These are phyloP conservation scores for Clamator glandarius DNA, from an alignment of 2,797 vertebrate species.

Conservation along the genomic window DNA sequence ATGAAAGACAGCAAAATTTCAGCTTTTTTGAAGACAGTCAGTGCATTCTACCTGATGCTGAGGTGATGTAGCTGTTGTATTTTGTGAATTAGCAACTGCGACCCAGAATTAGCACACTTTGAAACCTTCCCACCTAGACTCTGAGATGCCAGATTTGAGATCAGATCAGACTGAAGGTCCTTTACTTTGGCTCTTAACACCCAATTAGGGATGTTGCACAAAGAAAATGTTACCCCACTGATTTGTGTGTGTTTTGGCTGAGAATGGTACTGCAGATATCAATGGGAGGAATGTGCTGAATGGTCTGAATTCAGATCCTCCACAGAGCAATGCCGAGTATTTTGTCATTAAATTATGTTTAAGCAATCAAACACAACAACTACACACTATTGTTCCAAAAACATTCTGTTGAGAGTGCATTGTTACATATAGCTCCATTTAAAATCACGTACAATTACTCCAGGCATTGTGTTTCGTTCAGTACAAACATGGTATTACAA, in stretches of 20 bases:
- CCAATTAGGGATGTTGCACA: neutral
- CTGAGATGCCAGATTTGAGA: neutral
- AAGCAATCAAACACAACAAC: neutral
- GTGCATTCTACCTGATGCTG: neutral
- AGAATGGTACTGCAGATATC: neutral
- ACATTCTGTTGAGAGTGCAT: neutral
- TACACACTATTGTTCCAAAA: neutral
- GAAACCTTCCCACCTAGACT: neutral
- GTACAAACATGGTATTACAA: neutral
- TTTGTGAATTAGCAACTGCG: neutral
- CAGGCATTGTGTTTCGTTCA: neutral
- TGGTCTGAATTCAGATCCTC: conserved; percentile 25
- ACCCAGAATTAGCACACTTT: neutral
- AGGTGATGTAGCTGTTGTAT: neutral
- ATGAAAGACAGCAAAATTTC: neutral
- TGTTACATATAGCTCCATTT: neutral
- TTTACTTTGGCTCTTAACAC: neutral
- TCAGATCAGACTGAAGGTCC: neutral
- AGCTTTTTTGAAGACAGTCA: neutral
- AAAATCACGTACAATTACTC: neutral
- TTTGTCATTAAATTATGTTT: conserved; percentile 16
- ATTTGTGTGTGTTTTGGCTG: conserved; percentile 42
- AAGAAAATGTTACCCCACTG: neutral
- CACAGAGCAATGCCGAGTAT: neutral
- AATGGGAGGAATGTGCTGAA: conserved; percentile 60